Evolutionary conservation across 2,797 vertebrate species (phyloP).

Genomic region (Chloroceryle amazona): DNA sequence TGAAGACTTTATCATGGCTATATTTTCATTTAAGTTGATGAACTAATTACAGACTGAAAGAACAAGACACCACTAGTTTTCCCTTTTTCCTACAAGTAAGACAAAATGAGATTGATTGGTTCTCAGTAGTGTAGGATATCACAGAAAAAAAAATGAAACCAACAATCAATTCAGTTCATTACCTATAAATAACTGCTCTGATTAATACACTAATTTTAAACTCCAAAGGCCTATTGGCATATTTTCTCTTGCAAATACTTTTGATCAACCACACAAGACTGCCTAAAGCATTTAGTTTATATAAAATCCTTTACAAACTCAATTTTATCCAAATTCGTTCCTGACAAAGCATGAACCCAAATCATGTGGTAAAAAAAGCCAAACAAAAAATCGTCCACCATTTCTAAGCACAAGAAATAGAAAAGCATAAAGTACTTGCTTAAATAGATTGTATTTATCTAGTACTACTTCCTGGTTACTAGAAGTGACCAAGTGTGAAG

Average conservation of each 20-base stretch:
- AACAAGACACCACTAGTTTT: not conserved
- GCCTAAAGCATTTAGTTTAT: not conserved
- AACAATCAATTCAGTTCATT: not conserved
- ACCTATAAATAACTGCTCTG: conserved; percentile 3
- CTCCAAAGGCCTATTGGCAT: not conserved
- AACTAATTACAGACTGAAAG: not conserved
- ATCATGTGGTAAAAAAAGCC: rapidly evolving
- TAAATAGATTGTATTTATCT: not conserved
- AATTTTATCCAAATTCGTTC: not conserved
- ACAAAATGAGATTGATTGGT: not conserved
- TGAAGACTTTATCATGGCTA: not conserved
- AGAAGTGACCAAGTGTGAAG: not conserved
- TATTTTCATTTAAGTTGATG: not conserved
- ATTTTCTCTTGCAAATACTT: not conserved
- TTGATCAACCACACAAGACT: not conserved
- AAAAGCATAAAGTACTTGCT: not conserved
- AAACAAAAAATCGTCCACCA: not conserved
- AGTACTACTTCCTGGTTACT: not conserved
- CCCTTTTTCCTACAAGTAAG: not conserved
- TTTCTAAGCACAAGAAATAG: not conserved
- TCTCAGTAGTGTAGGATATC: not conserved
- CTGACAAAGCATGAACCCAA: not conserved
- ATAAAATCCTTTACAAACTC: not conserved
- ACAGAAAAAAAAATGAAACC: not conserved
- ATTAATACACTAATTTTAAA: conserved; percentile 15